A percentile compares a stretch with the other conserved stretches of the same genome.
These are phyloP conservation scores for Manis crassicaudata DNA, from an alignment of 2,797 vertebrate genomes.

Conservation along the genomic window DNA sequence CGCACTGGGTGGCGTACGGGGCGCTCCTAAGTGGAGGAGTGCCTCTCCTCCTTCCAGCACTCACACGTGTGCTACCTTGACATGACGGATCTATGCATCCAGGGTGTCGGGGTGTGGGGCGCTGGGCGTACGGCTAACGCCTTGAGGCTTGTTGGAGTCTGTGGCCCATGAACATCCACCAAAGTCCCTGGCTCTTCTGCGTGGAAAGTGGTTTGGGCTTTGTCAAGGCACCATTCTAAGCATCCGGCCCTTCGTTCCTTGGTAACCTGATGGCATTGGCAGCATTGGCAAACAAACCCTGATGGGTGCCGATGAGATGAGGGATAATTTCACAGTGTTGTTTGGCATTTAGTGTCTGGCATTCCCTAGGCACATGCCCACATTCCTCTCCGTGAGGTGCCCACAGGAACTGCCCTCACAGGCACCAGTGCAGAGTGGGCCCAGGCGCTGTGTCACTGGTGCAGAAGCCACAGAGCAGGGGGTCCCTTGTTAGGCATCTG, in stretches of 20 bases:
- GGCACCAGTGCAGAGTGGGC: background rate
- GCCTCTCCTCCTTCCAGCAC: too few species aligned
- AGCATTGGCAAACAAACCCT: too few species aligned
- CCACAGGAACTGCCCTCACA: fast-evolving
- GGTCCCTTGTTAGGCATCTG: background rate
- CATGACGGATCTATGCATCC: fast-evolving
- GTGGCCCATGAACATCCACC: background rate
- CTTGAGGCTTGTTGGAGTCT: background rate
- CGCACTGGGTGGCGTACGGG: too few species aligned
- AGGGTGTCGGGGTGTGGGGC: fast-evolving
- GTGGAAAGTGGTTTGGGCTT: background rate
- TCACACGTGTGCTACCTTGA: too few species aligned
- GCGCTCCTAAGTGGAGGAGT: too few species aligned
- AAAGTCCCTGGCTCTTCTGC: background rate
- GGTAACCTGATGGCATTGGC: background rate
- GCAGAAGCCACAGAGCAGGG: background rate
- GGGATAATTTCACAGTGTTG: too few species aligned
- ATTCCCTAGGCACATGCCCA: fast-evolving
- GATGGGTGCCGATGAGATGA: background rate
- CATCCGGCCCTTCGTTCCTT: background rate
- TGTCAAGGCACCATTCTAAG: background rate
- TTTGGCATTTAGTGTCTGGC: background rate
- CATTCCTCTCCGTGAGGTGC: fast-evolving
- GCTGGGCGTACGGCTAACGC: background rate
- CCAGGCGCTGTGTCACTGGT: background rate